Conservation (phyloP, 2,113 vertebrate species). For the Indicator maculatus region DNA sequence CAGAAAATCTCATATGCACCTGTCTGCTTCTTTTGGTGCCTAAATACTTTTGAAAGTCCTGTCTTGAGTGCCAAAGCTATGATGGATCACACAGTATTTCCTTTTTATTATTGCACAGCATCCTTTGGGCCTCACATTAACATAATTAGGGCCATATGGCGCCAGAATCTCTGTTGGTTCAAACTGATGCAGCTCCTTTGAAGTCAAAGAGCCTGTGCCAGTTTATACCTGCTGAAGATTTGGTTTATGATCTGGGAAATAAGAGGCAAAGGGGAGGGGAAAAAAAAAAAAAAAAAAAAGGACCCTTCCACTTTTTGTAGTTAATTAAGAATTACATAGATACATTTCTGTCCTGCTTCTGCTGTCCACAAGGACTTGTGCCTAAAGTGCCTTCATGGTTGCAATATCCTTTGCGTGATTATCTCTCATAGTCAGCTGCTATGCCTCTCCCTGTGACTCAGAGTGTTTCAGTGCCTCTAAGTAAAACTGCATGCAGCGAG, state of each 20-base stretch:
- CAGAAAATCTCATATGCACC: slow-evolving; percentile 39
- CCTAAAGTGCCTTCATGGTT: not conserved
- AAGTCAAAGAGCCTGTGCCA: slow-evolving; percentile 52
- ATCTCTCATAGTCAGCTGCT: not conserved
- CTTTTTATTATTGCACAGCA: slow-evolving; percentile 63
- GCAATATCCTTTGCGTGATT: not conserved
- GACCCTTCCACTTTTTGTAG: not conserved
- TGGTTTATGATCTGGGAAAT: slow-evolving; percentile 61
- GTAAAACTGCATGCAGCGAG: not conserved
- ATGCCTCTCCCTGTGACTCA: not conserved
- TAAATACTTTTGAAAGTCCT: slow-evolving; percentile 61
- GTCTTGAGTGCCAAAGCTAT: slow-evolving; percentile 53
- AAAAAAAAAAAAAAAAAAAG: too few species aligned
- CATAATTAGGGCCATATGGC: slow-evolving; percentile 62
- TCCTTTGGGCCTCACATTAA: slow-evolving; percentile 68
- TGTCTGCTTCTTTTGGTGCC: slow-evolving; percentile 50
- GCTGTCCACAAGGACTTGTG: slow-evolving; percentile 1
- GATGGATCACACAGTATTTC: slow-evolving; percentile 63
- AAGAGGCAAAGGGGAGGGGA: not conserved
- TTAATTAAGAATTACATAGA: slow-evolving; percentile 31
- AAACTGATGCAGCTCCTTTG: slow-evolving; percentile 47
- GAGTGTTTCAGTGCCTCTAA: not conserved
- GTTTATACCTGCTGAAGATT: slow-evolving; percentile 60
- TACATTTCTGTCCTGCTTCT: not conserved
- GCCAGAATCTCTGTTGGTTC: slow-evolving; percentile 39